phyloP scores from a whole-genome alignment of 2,888 invertebrate species.

The Loripinus fragilis region DNA sequence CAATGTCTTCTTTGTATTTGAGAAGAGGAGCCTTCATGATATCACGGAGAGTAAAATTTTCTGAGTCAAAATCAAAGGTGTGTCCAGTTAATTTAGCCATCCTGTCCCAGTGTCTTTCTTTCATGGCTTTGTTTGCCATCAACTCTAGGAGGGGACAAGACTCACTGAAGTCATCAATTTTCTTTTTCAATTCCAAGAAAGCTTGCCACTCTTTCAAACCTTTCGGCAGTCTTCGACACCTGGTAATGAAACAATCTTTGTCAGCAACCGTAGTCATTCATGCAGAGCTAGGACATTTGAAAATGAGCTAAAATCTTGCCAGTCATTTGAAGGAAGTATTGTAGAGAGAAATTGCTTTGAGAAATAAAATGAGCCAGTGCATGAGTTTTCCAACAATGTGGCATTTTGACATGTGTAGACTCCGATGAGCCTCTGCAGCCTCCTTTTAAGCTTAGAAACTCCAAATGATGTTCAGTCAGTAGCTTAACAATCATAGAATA shows the following conservation, averaged over 20 bases:
- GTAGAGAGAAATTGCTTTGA: too few species aligned
- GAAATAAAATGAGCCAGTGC: too few species aligned
- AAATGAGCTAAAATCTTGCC: too few species aligned
- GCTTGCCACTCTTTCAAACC: slow-evolving; percentile 95
- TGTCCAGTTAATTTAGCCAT: slow-evolving; percentile 87
- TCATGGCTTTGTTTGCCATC: slow-evolving; percentile 95
- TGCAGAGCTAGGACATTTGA: too few species aligned
- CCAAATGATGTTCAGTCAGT: too few species aligned
- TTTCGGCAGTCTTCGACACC: slow-evolving; percentile 92
- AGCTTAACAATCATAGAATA: too few species aligned
- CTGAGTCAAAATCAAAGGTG: slow-evolving; percentile 91
- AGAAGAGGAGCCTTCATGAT: slow-evolving; percentile 94
- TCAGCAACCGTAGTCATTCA: too few species aligned
- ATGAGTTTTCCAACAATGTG: too few species aligned
- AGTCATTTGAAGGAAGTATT: too few species aligned
- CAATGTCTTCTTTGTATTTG: slow-evolving; percentile 93
- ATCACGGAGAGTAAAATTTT: slow-evolving; percentile 90
- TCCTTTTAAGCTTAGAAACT: too few species aligned
- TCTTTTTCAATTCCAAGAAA: slow-evolving; percentile 92
- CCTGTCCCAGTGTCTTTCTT: slow-evolving; percentile 90
- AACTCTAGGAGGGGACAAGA: slow-evolving; percentile 93
- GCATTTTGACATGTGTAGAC: too few species aligned
- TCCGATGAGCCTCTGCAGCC: too few species aligned
- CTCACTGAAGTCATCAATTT: slow-evolving; percentile 95
- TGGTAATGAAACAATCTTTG: slow-evolving; percentile 47